phyloP scores from a whole-genome alignment of 2,888 invertebrate genomes.

The Rutpela maculata region DNA sequence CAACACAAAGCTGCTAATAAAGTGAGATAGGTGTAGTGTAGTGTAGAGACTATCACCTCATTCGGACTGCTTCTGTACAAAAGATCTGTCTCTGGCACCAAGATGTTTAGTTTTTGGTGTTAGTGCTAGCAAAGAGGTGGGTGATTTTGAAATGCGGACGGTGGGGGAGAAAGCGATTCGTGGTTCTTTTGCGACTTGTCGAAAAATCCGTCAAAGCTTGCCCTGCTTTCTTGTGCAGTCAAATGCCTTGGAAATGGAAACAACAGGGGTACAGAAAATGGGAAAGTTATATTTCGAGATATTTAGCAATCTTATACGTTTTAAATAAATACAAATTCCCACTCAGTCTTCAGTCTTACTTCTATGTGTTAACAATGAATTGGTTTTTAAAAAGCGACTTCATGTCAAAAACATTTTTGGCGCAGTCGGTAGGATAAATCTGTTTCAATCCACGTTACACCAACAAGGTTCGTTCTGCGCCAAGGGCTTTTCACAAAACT shows the following conservation, averaged over 20 bases:
- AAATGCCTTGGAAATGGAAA: neutral
- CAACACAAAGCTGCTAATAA: conserved; percentile 63
- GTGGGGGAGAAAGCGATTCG: neutral
- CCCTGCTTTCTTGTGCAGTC: conserved; percentile 74
- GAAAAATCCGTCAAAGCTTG: conserved; percentile 65
- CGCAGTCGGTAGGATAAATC: too few species aligned
- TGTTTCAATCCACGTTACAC: too few species aligned
- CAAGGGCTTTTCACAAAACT: too few species aligned
- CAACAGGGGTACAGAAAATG: neutral
- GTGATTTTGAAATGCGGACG: neutral
- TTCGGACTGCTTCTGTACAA: conserved; percentile 49
- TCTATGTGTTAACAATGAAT: too few species aligned
- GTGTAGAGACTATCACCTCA: conserved; percentile 48
- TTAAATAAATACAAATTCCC: too few species aligned
- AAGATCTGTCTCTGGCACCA: conserved; percentile 42
- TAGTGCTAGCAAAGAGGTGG: conserved; percentile 21
- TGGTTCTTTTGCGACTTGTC: neutral
- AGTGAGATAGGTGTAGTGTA: conserved; percentile 65
- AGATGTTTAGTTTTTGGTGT: conserved; percentile 48
- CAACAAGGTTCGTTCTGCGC: too few species aligned
- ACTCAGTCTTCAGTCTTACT: too few species aligned
- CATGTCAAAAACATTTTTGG: too few species aligned
- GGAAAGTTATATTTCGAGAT: too few species aligned
- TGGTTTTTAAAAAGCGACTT: too few species aligned
- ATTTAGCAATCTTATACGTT: too few species aligned